Base-by-base conservation (phyloP, 1,140 invertebrate species). In the Tachypleus tridentatus region DNA sequence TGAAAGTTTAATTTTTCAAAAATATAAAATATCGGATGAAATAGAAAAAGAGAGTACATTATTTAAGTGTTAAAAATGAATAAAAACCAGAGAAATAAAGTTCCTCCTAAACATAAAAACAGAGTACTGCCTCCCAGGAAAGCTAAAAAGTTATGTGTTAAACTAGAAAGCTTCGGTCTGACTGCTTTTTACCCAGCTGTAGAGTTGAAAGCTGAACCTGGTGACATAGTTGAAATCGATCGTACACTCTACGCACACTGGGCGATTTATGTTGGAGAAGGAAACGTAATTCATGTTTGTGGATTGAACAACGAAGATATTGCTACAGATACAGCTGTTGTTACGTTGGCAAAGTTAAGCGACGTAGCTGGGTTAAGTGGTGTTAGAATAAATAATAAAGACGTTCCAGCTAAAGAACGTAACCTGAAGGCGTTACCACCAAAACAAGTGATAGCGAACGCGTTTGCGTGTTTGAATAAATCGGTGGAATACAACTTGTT, bases 151-250 rank as follows among this genome's bases (percentile, higher is more conserved):
- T 29, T 29, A 29, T 29, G 29, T 29, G 29, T 29, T 29, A 29
- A 29, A 29, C 29, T 2, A 29, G 65, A 64, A 50, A 61, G 62
- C 51, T 70, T 68, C 51, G 69, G 69, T 54, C 54, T 70, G 57
- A 59, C 62, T 49, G 57, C 60, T 1, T 69, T 70, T 61, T 62
- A 66, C 8, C 54, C 62, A 4, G 49, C 69, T 4, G 61, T 59
- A 51, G 69, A 70, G 49, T 60, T 69, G 29, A 53, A 60, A 49
- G 47, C 67, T 3, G 64, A 65, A 51, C 60, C 65, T 9, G 74
- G 74, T 7, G 74, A 75, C 64, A 59, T 76, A 49, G 70, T 76
- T 9, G 73, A 76, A 61, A 71, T 75, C 57, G 73, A 75, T 62
- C 64, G 74, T 4, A 71, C 65, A 11, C 58, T 74, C 48, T 74